phyloP scores from a whole-genome alignment of 2,888 invertebrate genomes.

The Odiellus spinosus region DNA sequence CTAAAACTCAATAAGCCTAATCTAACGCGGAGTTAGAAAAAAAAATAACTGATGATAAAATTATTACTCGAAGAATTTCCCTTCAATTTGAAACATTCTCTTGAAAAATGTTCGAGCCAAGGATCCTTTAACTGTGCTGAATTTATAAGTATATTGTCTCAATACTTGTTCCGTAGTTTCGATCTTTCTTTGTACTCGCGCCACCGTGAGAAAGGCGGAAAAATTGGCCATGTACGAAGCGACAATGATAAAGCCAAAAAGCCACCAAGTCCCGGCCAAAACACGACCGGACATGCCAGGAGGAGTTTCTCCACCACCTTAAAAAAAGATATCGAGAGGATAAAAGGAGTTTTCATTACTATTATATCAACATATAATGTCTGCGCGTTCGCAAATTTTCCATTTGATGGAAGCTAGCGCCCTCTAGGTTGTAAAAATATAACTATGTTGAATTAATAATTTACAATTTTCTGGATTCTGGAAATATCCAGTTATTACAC shows the following conservation, averaged over 20 bases:
- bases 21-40: too few relatives aligned
- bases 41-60: too few relatives aligned
- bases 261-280: constrained; percentile 97
- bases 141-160: constrained; percentile 92
- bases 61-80: constrained; percentile 83
- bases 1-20: too few relatives aligned
- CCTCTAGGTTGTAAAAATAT: too few relatives aligned
- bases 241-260: constrained; percentile 96
- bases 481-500: too few relatives aligned
- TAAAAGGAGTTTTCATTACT: too few relatives aligned
- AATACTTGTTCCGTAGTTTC: constrained; percentile 86
- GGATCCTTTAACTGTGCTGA: constrained; percentile 76
- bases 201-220: constrained; percentile 83
- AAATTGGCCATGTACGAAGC: constrained; percentile 97
- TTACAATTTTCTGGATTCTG: too few relatives aligned
- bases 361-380: too few relatives aligned
- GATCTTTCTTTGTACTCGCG: constrained; percentile 76
- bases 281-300: constrained; percentile 87
- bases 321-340: too few relatives aligned
- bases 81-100: constrained; percentile 89
- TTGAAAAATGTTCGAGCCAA: constrained; percentile 85
- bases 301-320: constrained; percentile 83
- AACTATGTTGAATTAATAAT: too few relatives aligned
- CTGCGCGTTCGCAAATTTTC: too few relatives aligned
- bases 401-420: too few relatives aligned